Percentiles rank a stretch among this genome's conserved stretches.
phyloP scores from a whole-genome alignment of 2,113 vertebrate species.

The Pelmatolapia mariae region DNA sequence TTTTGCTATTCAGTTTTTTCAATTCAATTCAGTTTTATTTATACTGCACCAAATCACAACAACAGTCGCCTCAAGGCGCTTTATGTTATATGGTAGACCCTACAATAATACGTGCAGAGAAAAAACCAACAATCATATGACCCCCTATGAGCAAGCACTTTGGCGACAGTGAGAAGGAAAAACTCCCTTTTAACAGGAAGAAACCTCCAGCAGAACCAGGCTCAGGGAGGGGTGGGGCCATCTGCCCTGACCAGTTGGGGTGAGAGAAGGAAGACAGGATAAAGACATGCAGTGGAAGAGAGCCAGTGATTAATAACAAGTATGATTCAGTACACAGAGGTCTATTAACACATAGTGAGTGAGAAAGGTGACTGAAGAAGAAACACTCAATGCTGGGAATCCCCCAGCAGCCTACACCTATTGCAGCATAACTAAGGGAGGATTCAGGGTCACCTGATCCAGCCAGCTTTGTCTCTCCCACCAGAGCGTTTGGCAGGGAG shows the following conservation, averaged over 20 bases:
- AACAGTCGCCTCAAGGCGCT: background rate
- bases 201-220: accelerated
- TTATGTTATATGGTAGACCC: background rate
- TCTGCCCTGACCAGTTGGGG: accelerated
- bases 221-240: background rate
- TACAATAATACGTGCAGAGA: background rate
- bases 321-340: accelerated
- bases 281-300: background rate
- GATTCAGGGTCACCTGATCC: background rate
- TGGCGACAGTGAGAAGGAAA: accelerated
- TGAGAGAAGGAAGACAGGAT: accelerated
- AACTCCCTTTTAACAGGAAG: background rate
- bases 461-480: background rate
- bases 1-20: background rate
- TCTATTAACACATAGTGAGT: accelerated
- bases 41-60: background rate
- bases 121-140: background rate
- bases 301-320: background rate
- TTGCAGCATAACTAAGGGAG: background rate
- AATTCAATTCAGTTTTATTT: background rate
- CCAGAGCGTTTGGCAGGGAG: slow-evolving; percentile 90
- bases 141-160: background rate
- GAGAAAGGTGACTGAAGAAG: background rate
- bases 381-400: accelerated
- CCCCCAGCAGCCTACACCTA: background rate